Evolutionary conservation across 64 coral and sea anemone species (phyloP), one percentile per base, ranked within the genome.

Genomic region (Cladopsammia gracilis): DNA sequence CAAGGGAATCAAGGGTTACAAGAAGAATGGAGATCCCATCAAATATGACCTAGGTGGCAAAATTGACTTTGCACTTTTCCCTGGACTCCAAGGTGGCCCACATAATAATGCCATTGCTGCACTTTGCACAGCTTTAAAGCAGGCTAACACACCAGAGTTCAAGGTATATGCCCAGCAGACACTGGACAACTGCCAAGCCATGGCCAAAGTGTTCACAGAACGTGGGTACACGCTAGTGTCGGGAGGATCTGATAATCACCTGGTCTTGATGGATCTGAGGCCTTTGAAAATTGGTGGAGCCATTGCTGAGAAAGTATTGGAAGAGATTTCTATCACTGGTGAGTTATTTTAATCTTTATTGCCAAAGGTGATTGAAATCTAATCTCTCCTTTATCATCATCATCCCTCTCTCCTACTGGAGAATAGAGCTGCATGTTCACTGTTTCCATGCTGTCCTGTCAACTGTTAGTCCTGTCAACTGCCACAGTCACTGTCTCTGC

Each of bases 101-200:
- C 98, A 99, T 44, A 99, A 99, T 65, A 95, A 99, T 69, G 87
- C 93, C 19, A 99, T 99, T 73, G 98, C 98, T 83, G 98, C 91
- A 44, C 95, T 99, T 58, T 85, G 91, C 18, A 83, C 85, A 5
- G 94, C 98, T 10, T 65, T 99, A 42, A 99, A 99, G 54, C 98
- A 99, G 81, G 98, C 98, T 52, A 82, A 74, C 19, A 88, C 76
- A 51, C 94, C 94, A 60, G 91, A 96, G 24, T 99, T 99, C 48
- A 99, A 99, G 71, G 83, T 15, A 56, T 99, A 99, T 86, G 76
- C 94, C 4, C 95, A 99, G 60, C 98, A 99, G 89, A 93, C 93
- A 12, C 70, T 99, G 48, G 64, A 84, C 52, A 99, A 99, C 86
- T 93, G 94, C 57, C 89, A 96, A 74, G 87, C 94, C 25, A 88